Evolutionary conservation across 2,888 invertebrate genomes (phyloP), one percentile per base, ranked within the genome.

Genomic region (Hipparchia semele): DNA sequence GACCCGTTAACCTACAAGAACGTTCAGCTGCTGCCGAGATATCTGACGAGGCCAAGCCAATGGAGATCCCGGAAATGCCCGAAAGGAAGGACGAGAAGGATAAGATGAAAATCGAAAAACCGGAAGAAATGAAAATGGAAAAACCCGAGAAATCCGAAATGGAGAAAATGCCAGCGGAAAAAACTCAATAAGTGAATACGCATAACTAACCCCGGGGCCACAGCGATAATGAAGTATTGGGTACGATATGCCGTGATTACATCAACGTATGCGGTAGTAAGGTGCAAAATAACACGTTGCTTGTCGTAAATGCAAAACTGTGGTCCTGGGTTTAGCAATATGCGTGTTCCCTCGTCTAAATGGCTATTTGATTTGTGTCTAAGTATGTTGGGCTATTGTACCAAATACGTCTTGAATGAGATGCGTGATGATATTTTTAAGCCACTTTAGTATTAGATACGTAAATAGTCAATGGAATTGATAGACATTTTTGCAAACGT

Each of bases 321-420:
- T 49, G 62, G 62, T 13, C 9, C 49, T 62, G 49, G 39, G 9
- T 49, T 62, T 9, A 62, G 33, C 39, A 12, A 33, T 13, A 9
- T 62, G 61, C 23, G 64, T 64, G 64, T 64, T n/a, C 46, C 9
- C 7, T 62, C 46, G 62, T 74, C 75, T 73, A 71, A 73, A 64
- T 70, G 59, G 39, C 10, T 72, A 71, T 77, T 65, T 56, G 71
- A 66, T 68, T 68, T 71, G 49, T 70, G 71, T 65, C 68, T 64
- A 60, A 39, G 39, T 39, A 84, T 53, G 53, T 65, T 53, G 83
- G 87, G 90, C 90, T 91, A 88, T 86, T 86, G 87, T 86, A 91
- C 92, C 92, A 92, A 92, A 92, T 90, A 90, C 87, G 54, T 39
- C 45, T 58, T 54, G 39, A 71, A 66, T 67, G 39, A 70, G 58